These are phyloP conservation scores for Trichonephila inaurata DNA, from an alignment of 1,140 invertebrate species.

Conservation along the genomic window DNA sequence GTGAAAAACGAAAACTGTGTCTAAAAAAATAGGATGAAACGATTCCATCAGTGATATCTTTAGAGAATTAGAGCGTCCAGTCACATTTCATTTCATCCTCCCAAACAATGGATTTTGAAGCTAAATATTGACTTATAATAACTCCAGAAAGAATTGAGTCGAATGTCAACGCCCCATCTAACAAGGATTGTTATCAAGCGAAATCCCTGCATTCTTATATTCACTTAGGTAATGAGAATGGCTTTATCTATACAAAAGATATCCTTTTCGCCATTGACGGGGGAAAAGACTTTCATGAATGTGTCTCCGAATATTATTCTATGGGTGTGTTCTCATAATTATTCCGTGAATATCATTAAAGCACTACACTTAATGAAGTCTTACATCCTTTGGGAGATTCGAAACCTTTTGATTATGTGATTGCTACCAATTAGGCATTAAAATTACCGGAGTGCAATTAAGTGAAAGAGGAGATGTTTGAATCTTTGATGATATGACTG, in stretches of 20 bases:
- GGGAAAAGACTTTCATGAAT: not conserved
- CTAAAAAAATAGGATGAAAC: not conserved
- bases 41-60: not conserved
- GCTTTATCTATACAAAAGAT: not conserved
- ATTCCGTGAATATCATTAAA: constrained; percentile 26
- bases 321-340: not conserved
- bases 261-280: constrained; percentile 27
- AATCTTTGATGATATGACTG: not conserved
- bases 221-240: constrained; percentile 22
- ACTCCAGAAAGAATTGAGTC: not conserved
- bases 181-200: constrained; percentile 17
- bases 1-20: not conserved
- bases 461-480: not conserved
- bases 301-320: not conserved
- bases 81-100: not conserved
- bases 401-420: not conserved
- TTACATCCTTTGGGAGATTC: not conserved
- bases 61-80: constrained; percentile 30
- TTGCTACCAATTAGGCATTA: not conserved
- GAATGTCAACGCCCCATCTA: constrained; percentile 40
- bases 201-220: constrained; percentile 2
- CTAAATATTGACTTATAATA: constrained; percentile 29
- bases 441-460: not conserved
- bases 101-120: not conserved
- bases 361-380: not conserved